A percentile compares a stretch with the other conserved stretches of the same genome.
phyloP scores from a whole-genome alignment of 30 jellyfish, hydroid and myxozoan genomes.

The Pseudorhiza aurosa region DNA sequence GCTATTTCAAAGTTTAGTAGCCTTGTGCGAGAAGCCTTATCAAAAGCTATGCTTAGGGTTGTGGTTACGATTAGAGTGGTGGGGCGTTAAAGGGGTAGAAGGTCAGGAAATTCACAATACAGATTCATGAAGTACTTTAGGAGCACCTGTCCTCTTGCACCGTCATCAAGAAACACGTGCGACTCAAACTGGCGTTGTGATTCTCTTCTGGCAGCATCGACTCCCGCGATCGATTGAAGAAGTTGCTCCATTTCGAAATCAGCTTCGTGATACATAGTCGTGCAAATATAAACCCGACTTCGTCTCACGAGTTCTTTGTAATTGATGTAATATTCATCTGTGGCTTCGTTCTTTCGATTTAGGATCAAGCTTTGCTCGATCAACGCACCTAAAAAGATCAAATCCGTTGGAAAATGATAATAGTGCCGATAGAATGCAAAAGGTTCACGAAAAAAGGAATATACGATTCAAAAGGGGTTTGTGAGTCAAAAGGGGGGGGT shows the following conservation, averaged over 20 bases:
- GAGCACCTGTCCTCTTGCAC: conserved; percentile 81
- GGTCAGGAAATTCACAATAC: too few species aligned
- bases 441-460: too few species aligned
- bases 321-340: conserved; percentile 73
- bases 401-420: too few species aligned
- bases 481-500: too few species aligned
- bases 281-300: conserved; percentile 83
- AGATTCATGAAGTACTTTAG: too few species aligned
- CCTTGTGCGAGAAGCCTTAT: too few species aligned
- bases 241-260: conserved; percentile 97
- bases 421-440: too few species aligned
- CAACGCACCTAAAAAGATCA: conserved; percentile 74
- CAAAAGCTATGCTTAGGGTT: too few species aligned
- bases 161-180: conserved; percentile 89
- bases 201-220: conserved; percentile 79
- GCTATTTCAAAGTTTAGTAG: too few species aligned
- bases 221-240: conserved; percentile 79
- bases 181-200: conserved; percentile 83
- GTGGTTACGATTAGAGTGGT: too few species aligned
- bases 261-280: conserved; percentile 98
- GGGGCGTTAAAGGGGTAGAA: too few species aligned
- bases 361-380: conserved; percentile 75
- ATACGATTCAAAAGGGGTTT: too few species aligned
- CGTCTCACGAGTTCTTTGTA: conserved; percentile 72
- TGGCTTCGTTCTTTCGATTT: conserved; percentile 78